phyloP scores from a whole-genome alignment of 1,140 invertebrate genomes.

The Zelostemma sp. region DNA sequence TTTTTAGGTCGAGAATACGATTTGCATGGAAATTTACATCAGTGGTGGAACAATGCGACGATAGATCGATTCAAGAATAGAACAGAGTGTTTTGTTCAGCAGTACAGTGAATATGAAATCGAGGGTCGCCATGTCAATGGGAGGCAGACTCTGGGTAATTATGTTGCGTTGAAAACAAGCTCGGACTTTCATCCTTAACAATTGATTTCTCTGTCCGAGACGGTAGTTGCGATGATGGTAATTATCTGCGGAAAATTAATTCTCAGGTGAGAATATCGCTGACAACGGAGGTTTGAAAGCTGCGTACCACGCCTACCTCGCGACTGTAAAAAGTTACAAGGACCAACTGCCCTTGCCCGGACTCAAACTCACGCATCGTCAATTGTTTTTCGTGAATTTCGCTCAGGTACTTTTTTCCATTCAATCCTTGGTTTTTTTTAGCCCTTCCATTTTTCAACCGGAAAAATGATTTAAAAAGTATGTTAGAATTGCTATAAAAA shows the following conservation, averaged over 20 bases:
- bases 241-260: no score
- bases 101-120: conserved; percentile 82
- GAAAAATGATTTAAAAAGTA: no score
- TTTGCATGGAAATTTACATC: conserved; percentile 89
- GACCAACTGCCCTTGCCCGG: conserved; percentile 81
- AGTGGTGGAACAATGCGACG: conserved; percentile 98
- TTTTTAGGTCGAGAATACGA: conserved; percentile 73
- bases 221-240: no score
- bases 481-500: no score
- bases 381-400: conserved; percentile 93
- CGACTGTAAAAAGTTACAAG: conserved; percentile 64
- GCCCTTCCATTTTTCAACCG: no score
- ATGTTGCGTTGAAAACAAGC: neutral
- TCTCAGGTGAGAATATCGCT: conserved; percentile 89
- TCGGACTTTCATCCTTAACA: no score
- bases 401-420: conserved; percentile 81
- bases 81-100: conserved; percentile 91
- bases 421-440: no score
- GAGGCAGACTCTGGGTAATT: conserved; percentile 74
- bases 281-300: conserved; percentile 95
- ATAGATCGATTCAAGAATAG: conserved; percentile 90
- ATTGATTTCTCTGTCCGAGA: no score
- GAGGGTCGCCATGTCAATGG: conserved; percentile 75
- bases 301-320: conserved; percentile 88
- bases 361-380: conserved; percentile 85